Evolutionary conservation across 1,140 invertebrate species (phyloP).

Genomic region (Diplogasteroides magnus): DNA sequence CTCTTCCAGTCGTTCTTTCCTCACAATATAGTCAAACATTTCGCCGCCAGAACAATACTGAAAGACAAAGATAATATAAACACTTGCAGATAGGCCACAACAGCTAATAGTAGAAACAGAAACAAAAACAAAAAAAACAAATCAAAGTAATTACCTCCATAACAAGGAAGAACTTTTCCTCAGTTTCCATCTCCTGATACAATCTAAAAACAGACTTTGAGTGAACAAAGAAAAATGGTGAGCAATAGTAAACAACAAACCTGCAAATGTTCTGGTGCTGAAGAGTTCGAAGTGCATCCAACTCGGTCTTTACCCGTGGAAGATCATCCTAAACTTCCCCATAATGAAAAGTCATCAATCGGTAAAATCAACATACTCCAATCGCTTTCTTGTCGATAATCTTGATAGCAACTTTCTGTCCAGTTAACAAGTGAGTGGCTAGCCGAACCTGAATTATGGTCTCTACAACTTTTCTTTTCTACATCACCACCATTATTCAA

Average conservation of each 20-base stretch:
- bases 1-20: conserved; percentile 68
- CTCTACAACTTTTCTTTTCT: conserved; percentile 69
- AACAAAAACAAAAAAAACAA: conserved; percentile 13
- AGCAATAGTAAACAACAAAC: conserved; percentile 30
- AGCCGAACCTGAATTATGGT: conserved; percentile 46
- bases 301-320: conserved; percentile 71
- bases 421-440: conserved; percentile 70
- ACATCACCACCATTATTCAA: conserved; percentile 8
- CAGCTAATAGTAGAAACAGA: too few species aligned
- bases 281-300: conserved; percentile 73
- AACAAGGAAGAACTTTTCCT: conserved; percentile 67
- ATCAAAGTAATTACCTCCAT: conserved; percentile 63
- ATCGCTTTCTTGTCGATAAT: conserved; percentile 73
- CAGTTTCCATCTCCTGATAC: conserved; percentile 75
- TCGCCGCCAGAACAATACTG: conserved; percentile 76
- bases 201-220: conserved; percentile 60
- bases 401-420: conserved; percentile 78
- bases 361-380: conserved; percentile 59
- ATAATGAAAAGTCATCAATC: too few species aligned
- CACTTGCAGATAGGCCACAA: too few species aligned
- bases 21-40: conserved; percentile 77
- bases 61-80: conserved; percentile 32
- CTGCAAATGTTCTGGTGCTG: conserved; percentile 73
- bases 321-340: conserved; percentile 69
- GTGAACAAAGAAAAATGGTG: too few species aligned